Conservation (phyloP, 2,113 vertebrate species). For the Platycercus adscitus region DNA sequence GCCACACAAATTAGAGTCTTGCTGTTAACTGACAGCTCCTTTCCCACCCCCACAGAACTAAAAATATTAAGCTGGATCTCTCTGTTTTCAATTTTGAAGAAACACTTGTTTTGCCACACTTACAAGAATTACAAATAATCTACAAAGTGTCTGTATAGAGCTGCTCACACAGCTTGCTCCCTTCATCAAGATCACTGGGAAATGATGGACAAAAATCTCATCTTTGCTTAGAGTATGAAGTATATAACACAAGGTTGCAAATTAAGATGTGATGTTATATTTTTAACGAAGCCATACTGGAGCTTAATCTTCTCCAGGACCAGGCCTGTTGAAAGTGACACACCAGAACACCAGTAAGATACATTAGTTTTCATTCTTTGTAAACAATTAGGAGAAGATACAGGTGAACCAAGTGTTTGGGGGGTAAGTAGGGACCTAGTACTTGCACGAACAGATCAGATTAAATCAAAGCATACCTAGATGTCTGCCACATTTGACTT, state of each 20-base stretch:
- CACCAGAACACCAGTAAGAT: background rate
- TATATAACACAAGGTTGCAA: background rate
- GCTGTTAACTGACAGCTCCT: slow-evolving; percentile 44
- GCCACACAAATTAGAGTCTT: slow-evolving; percentile 32
- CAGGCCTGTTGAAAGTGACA: background rate
- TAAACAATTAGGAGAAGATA: background rate
- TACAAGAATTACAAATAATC: background rate
- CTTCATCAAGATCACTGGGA: background rate
- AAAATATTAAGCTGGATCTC: slow-evolving; percentile 30
- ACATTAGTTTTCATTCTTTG: background rate
- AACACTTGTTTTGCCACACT: background rate
- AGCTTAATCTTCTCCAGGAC: background rate
- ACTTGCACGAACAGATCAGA: background rate
- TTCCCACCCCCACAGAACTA: slow-evolving; percentile 45
- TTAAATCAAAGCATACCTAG: background rate
- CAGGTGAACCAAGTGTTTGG: background rate
- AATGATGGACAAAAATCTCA: background rate
- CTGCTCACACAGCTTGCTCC: background rate
- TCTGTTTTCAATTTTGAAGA: background rate
- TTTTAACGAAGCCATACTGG: background rate
- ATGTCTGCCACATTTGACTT: background rate
- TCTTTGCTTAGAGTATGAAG: background rate
- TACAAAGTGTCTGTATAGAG: background rate
- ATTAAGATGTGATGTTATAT: background rate
- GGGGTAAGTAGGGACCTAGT: background rate